Conservation (phyloP, 2,888 invertebrate genomes). For the Eutolmus rufibarbis region DNA sequence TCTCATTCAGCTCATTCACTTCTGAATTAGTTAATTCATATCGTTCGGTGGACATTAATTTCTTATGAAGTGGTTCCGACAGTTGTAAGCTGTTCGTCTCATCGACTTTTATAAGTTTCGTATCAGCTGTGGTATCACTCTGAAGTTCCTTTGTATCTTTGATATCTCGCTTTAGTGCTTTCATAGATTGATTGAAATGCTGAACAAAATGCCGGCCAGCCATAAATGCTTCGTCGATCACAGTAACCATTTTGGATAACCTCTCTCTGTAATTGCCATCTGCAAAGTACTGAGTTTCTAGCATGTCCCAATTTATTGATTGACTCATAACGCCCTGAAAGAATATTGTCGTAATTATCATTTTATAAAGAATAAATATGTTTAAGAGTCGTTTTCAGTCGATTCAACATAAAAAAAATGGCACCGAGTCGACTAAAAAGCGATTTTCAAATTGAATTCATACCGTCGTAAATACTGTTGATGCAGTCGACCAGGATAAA, state of each 20-base stretch:
- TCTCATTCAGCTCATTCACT: conserved; percentile 64
- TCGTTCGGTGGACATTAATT: conserved; percentile 63
- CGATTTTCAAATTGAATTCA: conserved; percentile 29
- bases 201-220: conserved; percentile 79
- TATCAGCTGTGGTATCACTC: neutral
- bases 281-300: conserved; percentile 86
- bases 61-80: conserved; percentile 61
- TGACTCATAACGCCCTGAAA: conserved; percentile 91
- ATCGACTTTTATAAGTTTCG: conserved; percentile 52
- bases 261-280: conserved; percentile 82
- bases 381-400: neutral
- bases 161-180: conserved; percentile 62
- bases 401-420: neutral
- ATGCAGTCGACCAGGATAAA: conserved; percentile 96
- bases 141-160: conserved; percentile 50
- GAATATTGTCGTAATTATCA: conserved; percentile 47
- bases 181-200: conserved; percentile 67
- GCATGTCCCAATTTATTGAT: conserved; percentile 91
- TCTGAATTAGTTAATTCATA: conserved; percentile 64
- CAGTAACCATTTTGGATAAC: conserved; percentile 85
- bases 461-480: conserved; percentile 92
- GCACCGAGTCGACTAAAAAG: neutral
- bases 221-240: conserved; percentile 75
- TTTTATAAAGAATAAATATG: neutral
- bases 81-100: conserved; percentile 61